Conservation (phyloP, 2,113 vertebrate species). For the Hyperopisus bebe region DNA sequence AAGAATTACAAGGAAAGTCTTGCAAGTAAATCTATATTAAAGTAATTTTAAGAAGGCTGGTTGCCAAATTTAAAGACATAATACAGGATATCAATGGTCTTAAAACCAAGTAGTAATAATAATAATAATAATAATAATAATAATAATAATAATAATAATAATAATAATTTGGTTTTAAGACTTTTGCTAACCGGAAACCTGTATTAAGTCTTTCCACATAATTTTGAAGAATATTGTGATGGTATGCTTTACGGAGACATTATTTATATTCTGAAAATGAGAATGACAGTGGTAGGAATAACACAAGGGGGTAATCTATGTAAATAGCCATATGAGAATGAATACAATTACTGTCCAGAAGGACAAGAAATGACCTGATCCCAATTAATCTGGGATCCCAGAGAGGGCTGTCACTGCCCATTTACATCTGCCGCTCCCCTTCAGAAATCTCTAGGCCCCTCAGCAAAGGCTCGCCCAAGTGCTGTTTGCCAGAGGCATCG, state of each 20-base stretch:
- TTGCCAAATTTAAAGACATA: neutral
- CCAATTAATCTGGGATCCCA: slow-evolving; percentile 87
- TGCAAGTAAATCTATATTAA: slow-evolving; percentile 50
- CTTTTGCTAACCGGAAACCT: neutral
- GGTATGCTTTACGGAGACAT: neutral
- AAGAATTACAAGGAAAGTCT: slow-evolving; percentile 66
- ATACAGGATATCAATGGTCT: neutral
- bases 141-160: neutral
- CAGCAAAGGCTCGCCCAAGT: neutral
- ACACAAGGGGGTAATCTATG: slow-evolving; percentile 55
- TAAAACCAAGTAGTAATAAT: slow-evolving; percentile 18
- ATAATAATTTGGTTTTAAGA: neutral
- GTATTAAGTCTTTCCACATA: neutral
- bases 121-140: slow-evolving; percentile 35
- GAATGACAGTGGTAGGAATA: slow-evolving; percentile 13
- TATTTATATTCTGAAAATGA: neutral
- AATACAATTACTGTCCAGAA: slow-evolving; percentile 70
- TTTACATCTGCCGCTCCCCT: slow-evolving; percentile 69
- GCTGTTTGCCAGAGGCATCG: slow-evolving; percentile 3
- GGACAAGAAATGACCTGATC: slow-evolving; percentile 79
- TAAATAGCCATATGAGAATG: slow-evolving; percentile 74
- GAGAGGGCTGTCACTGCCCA: slow-evolving; percentile 82
- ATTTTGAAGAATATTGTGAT: neutral
- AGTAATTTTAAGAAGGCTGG: neutral
- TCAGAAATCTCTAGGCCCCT: slow-evolving; percentile 4